Conservation (phyloP, 2,888 invertebrate genomes). For the Mythimna pallens region DNA sequence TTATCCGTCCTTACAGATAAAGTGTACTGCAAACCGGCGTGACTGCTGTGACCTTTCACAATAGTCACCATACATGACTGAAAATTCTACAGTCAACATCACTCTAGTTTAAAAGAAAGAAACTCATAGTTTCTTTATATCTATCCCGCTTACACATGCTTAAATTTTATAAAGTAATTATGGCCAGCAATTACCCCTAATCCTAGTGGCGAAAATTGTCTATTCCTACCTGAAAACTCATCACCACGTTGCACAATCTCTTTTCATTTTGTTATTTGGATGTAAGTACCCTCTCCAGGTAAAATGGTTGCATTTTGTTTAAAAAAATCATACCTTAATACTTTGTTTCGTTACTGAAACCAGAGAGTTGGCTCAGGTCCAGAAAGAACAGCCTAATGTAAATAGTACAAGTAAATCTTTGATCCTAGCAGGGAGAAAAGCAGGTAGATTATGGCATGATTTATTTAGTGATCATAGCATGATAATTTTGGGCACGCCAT, state of each 20-base stretch:
- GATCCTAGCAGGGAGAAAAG: background rate
- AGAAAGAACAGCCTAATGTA: slow-evolving; percentile 6
- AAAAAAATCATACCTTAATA: slow-evolving; percentile 19
- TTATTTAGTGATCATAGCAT: background rate
- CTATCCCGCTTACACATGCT: too few relatives aligned
- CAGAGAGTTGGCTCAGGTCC: slow-evolving; percentile 28
- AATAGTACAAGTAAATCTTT: background rate
- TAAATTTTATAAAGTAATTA: too few relatives aligned
- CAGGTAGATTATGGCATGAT: background rate
- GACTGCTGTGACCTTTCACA: too few relatives aligned
- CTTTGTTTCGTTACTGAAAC: slow-evolving; percentile 21
- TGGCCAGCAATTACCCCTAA: background rate
- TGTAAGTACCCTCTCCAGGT: background rate
- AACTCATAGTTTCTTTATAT: too few relatives aligned
- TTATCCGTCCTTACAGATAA: too few relatives aligned
- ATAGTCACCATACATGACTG: too few relatives aligned
- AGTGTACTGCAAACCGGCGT: too few relatives aligned
- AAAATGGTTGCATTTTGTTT: background rate
- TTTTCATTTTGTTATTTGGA: background rate
- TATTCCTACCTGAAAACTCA: background rate
- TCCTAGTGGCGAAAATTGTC: background rate
- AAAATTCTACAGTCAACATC: too few relatives aligned
- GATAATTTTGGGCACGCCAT: background rate
- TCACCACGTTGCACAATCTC: background rate
- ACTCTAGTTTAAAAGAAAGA: too few relatives aligned